A percentile compares a stretch with the other conserved stretches of the same genome.
These are phyloP conservation scores for Acropternis orthonyx DNA, from an alignment of 2,797 vertebrate species.

Conservation along the genomic window DNA sequence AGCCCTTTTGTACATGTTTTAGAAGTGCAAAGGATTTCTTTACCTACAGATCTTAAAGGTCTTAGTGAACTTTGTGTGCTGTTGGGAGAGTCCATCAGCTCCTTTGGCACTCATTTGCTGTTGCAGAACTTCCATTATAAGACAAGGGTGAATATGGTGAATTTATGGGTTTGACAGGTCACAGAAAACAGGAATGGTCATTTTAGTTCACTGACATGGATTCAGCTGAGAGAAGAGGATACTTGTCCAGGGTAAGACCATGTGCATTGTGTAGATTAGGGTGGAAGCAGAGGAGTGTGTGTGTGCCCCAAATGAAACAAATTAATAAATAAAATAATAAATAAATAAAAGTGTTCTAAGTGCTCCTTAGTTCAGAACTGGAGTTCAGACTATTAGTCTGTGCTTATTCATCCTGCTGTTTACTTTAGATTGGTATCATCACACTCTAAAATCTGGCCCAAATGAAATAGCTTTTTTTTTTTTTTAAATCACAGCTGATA, in stretches of 20 bases:
- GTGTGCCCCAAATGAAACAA: background rate
- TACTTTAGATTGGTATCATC: background rate
- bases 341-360: background rate
- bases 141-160: background rate
- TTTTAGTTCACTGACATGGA: background rate
- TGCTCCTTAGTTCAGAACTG: background rate
- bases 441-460: background rate
- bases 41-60: background rate
- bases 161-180: background rate
- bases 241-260: background rate
- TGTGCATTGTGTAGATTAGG: background rate
- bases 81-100: background rate
- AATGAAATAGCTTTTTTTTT: background rate
- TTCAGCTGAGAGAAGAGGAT: background rate
- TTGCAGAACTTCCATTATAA: background rate
- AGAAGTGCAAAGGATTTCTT: background rate
- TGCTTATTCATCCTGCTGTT: background rate
- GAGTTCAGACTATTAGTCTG: accelerated
- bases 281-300: background rate
- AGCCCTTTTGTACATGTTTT: background rate
- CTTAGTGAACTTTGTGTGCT: too few relatives aligned
- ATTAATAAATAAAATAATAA: too few relatives aligned
- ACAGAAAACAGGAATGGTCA: background rate
- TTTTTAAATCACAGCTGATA: background rate
- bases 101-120: background rate